These are phyloP conservation scores for Pseudopodoces humilis DNA, from an alignment of 2,113 vertebrate genomes.

Conservation along the genomic window DNA sequence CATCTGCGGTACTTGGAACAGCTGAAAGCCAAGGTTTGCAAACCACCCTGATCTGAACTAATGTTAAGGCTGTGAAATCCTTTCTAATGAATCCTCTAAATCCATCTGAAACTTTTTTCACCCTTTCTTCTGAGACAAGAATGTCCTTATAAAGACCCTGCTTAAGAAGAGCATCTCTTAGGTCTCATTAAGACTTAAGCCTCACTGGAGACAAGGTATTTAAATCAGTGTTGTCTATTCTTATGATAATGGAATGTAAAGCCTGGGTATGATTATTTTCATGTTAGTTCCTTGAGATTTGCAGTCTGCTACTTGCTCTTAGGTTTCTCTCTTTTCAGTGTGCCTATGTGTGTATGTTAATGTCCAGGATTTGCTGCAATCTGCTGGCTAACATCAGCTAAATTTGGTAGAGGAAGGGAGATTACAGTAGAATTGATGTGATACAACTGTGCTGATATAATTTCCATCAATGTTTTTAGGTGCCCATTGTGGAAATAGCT, in stretches of 20 bases:
- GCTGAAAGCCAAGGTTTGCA: neutral
- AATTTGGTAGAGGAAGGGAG: neutral
- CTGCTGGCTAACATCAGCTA: neutral
- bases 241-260: neutral
- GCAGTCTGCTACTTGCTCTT: neutral
- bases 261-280: neutral
- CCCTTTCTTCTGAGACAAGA: neutral
- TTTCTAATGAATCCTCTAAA: slow-evolving; percentile 18
- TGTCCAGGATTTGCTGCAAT: neutral
- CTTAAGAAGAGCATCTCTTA: neutral
- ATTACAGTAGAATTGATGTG: neutral
- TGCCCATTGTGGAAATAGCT: neutral
- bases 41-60: neutral
- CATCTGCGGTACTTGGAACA: rapidly evolving
- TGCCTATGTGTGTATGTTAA: neutral
- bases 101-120: neutral
- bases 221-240: neutral
- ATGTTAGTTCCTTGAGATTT: neutral
- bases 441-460: neutral
- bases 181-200: neutral
- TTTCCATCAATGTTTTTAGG: neutral
- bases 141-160: neutral
- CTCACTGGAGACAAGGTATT: neutral
- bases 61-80: neutral
- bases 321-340: neutral